These are phyloP conservation scores for Mustela nigripes DNA, from an alignment of 2,113 vertebrate genomes.

Conservation along the genomic window DNA sequence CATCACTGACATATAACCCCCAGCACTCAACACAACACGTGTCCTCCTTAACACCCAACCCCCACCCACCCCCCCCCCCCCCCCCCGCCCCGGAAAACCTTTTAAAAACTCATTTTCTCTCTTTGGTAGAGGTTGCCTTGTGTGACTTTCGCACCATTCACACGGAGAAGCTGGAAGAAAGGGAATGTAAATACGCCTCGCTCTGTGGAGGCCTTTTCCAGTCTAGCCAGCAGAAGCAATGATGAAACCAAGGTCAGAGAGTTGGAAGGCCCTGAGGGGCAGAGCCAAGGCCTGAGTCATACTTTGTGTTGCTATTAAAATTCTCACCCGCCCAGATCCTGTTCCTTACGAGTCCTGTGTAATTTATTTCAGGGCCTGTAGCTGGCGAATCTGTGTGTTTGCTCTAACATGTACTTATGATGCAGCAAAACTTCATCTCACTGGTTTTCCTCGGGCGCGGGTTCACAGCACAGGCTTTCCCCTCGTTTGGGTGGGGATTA, in stretches of 20 bases:
- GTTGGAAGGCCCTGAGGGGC: slow-evolving; percentile 26
- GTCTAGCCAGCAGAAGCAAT: neutral
- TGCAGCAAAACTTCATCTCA: neutral
- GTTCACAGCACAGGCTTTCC: neutral
- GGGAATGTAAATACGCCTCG: neutral
- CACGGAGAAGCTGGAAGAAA: neutral
- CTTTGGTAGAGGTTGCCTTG: neutral
- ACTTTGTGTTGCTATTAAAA: neutral
- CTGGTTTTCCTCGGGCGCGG: neutral
- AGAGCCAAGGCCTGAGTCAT: slow-evolving; percentile 56
- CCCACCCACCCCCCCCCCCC: too few species aligned
- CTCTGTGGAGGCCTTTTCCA: neutral
- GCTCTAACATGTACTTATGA: slow-evolving; percentile 34
- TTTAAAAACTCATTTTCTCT: neutral
- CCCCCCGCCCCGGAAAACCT: neutral
- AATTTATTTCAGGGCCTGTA: neutral
- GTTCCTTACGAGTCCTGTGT: neutral
- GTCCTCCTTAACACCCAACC: neutral
- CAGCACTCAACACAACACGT: neutral
- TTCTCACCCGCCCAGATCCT: neutral
- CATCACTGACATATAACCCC: neutral
- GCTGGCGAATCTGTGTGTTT: neutral
- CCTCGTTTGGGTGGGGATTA: neutral
- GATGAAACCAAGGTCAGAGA: slow-evolving; percentile 30
- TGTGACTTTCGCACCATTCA: neutral